Conservation (phyloP, 2,113 vertebrate genomes). For the Formicarius rufipectus region DNA sequence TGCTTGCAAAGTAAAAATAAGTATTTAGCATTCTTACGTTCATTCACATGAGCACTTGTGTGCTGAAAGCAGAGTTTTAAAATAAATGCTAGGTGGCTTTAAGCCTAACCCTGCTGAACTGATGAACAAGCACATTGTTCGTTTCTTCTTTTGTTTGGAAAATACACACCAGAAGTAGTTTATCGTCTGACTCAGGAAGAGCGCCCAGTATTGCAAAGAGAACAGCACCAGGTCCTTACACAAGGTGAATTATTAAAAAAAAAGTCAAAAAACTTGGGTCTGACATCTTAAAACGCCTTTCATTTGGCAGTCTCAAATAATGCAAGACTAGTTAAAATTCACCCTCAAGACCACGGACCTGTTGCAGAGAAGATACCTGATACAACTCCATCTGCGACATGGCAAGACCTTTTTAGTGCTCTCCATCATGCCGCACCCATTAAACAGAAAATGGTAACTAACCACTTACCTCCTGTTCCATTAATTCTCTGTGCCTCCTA, state of each 20-base stretch:
- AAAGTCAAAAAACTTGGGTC: background rate
- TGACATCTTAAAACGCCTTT: background rate
- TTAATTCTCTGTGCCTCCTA: constrained; percentile 76
- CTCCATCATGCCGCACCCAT: fast-evolving
- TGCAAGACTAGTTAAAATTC: background rate
- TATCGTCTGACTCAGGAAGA: background rate
- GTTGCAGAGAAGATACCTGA: background rate
- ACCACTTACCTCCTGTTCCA: constrained; percentile 79
- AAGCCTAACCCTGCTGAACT: background rate
- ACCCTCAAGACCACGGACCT: background rate
- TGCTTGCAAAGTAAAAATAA: background rate
- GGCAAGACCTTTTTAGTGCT: background rate
- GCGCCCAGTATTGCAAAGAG: background rate
- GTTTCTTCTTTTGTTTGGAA: constrained; percentile 1
- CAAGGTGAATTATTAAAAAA: background rate
- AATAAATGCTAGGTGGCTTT: background rate
- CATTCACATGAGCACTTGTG: background rate
- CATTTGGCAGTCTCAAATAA: background rate
- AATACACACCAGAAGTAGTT: background rate
- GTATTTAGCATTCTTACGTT: background rate
- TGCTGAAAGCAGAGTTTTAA: background rate
- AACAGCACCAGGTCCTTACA: background rate
- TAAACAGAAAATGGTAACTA: fast-evolving
- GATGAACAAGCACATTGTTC: background rate
- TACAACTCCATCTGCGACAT: fast-evolving